phyloP scores from a whole-genome alignment of 37 sponge, comb jelly and placozoan species.

The Oscarella lobularis region DNA sequence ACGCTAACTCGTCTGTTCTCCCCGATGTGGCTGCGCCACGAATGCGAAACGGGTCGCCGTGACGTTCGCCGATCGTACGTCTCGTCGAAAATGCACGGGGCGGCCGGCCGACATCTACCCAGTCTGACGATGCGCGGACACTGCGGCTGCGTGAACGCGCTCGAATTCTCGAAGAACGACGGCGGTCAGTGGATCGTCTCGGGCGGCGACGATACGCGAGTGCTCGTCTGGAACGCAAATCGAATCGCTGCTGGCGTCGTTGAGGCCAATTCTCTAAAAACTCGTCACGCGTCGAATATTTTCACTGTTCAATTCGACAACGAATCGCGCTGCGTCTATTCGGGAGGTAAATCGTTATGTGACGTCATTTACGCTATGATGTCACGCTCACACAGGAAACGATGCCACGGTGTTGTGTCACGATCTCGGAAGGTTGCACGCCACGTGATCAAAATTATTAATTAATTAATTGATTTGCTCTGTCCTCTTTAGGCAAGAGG shows the following conservation, averaged over 20 bases:
- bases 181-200: slow-evolving; percentile 27
- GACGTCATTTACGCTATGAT: not conserved
- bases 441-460: too few relatives aligned
- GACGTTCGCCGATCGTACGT: not conserved
- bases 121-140: slow-evolving; percentile 14
- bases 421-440: slow-evolving; percentile 31
- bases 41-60: too few relatives aligned
- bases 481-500: slow-evolving; percentile 12
- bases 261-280: slow-evolving; percentile 8
- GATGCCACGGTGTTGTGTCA: slow-evolving; percentile 35
- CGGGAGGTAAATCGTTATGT: slow-evolving; percentile 19
- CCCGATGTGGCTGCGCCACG: too few relatives aligned
- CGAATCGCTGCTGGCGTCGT: slow-evolving; percentile 10
- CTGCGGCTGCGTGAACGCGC: slow-evolving; percentile 41
- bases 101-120: not conserved
- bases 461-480: too few relatives aligned
- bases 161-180: slow-evolving; percentile 23
- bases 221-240: slow-evolving; percentile 32
- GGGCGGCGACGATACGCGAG: slow-evolving; percentile 42
- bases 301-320: slow-evolving; percentile 33
- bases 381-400: slow-evolving; percentile 20
- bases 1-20: too few relatives aligned
- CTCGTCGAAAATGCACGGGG: not conserved
- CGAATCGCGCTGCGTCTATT: slow-evolving; percentile 22
- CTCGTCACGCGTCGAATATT: slow-evolving; percentile 28